Evolutionary conservation across 2,797 vertebrate genomes (phyloP).

Genomic region (Sitta carolinensis): DNA sequence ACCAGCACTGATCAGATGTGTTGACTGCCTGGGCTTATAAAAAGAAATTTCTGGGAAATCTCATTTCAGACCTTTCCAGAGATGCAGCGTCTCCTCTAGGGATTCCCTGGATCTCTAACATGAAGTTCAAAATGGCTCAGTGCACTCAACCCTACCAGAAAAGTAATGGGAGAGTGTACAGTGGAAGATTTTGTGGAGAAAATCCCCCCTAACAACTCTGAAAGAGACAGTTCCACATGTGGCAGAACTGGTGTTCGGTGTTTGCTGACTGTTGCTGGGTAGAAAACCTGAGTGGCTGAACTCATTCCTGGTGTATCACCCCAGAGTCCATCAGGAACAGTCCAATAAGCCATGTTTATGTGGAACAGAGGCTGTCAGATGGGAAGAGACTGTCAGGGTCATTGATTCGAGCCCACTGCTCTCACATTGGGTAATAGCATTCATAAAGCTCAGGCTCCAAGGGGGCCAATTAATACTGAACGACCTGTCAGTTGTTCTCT

Average conservation of each 20-base stretch:
- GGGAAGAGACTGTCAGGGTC: background rate
- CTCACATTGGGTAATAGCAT: background rate
- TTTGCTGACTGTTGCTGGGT: background rate
- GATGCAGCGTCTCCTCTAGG: background rate
- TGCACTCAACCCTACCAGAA: background rate
- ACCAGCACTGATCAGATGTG: background rate
- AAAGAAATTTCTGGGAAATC: background rate
- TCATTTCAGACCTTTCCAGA: background rate
- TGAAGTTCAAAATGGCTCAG: background rate
- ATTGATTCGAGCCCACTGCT: background rate
- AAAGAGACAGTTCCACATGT: background rate
- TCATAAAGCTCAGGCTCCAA: slow-evolving; percentile 21
- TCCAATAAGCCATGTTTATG: background rate
- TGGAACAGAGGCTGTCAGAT: background rate
- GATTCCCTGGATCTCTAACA: background rate
- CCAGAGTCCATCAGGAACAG: background rate
- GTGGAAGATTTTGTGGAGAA: background rate
- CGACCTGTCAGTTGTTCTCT: background rate
- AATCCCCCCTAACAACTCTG: background rate
- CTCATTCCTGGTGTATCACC: background rate
- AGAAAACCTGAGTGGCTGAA: background rate
- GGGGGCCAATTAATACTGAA: slow-evolving; percentile 22
- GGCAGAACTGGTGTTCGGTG: background rate
- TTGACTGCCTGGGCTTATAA: background rate
- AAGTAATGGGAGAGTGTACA: background rate